These are phyloP conservation scores for Melanargia galathea DNA, from an alignment of 2,888 invertebrate species.

Conservation along the genomic window DNA sequence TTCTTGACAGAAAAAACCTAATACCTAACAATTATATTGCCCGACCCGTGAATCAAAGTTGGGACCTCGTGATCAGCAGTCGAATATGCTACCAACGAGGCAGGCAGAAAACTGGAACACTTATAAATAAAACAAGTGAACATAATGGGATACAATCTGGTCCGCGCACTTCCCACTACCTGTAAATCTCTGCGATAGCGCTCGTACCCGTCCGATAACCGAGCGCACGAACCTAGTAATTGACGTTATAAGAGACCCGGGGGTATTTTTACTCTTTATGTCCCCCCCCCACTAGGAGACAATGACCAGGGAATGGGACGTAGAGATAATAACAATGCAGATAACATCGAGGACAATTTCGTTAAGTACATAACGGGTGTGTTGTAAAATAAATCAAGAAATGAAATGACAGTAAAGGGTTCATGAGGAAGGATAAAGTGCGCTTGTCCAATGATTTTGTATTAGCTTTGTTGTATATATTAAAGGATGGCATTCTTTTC, in stretches of 20 bases:
- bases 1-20: no score
- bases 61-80: no score
- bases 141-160: slow-evolving; percentile 40
- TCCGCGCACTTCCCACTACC: slow-evolving; percentile 55
- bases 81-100: background rate
- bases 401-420: no score
- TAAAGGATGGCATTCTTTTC: no score
- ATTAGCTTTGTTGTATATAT: background rate
- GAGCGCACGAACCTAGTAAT: slow-evolving; percentile 69
- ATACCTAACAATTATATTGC: no score
- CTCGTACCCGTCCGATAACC: slow-evolving; percentile 63
- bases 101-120: no score
- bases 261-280: slow-evolving; percentile 55
- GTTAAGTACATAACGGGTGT: no score
- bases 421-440: background rate
- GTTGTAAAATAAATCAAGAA: no score
- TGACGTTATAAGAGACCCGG: slow-evolving; percentile 71
- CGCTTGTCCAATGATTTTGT: background rate
- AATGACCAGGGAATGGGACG: slow-evolving; percentile 46
- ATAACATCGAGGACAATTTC: slow-evolving; percentile 39
- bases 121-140: slow-evolving; percentile 1
- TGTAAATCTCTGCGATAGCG: slow-evolving; percentile 73
- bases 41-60: no score
- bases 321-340: slow-evolving; percentile 55
- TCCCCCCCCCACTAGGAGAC: slow-evolving; percentile 50